Base-by-base conservation (phyloP, 2,888 invertebrate genomes). In the Odontomyia ornata region DNA sequence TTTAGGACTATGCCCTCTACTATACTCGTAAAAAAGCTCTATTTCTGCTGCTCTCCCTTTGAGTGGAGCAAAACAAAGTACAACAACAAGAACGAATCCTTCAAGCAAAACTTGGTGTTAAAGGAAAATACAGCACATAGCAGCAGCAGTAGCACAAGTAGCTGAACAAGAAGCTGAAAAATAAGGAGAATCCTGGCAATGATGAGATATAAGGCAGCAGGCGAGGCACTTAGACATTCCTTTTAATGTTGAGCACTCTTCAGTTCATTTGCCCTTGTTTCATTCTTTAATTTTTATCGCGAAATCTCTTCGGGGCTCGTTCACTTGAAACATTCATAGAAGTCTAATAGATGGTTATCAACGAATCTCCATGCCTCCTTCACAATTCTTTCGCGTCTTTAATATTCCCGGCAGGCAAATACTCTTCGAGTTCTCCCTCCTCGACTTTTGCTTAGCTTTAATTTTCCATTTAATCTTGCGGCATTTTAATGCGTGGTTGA, bases 211-310 rank as follows among this genome's bases (percentile, higher is more conserved):
- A 64, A 28, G 64, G 27, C 23, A 27, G 36, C 36, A 36, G 36
- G 36, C 36, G 36, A 36, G 52, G 71, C 47, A 71, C 71, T 71
- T 71, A 71, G 71, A 71, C 71, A 71, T 71, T 23, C 27, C 27
- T 52, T 71, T 52, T 13, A 13, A 13, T 9, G 15, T 46, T 25
- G 28, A 52, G 71, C 27, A 47, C 47, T 25, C 71, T 71, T 52
- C 71, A 71, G 47, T 71, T 71, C 47, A 71, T 71, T 52, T 71
- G 57, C 57, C 25, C 47, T 27, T 71, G 47, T n/a, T 52, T 71
- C 27, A 9, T 18, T n/a, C 47, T 15, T 18, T 23, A 52, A 67
- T 28, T 52, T 52, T 27, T 52, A 71, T 47, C 25, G 15, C 7
- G 47, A 25, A 71, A 25, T 36, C 25, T 27, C n/a, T 28, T 28